Evolutionary conservation across 2,888 invertebrate genomes (phyloP), one percentile per base, ranked within the genome.

Genomic region (Ischnura elegans): DNA sequence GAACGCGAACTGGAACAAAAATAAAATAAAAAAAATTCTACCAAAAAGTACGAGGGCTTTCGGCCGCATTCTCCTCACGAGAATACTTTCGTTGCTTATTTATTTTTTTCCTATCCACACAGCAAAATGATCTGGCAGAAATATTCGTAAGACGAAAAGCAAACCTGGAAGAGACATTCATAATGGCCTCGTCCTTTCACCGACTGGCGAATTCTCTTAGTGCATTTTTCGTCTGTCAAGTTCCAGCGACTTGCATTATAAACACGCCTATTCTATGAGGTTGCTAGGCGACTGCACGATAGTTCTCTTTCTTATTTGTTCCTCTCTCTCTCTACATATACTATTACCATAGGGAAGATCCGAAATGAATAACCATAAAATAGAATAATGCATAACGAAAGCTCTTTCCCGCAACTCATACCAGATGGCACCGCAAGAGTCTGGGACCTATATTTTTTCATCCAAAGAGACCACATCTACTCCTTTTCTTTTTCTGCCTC

Each of bases 321-420:
- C 51, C 13, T 51, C 19, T 51, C 61, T n/a, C n/a, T n/a, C n/a
- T n/a, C n/a, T n/a, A 3, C 61, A 25, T 25, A 25, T 55, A 2
- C 51, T 51, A 5, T 51, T 19, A 13, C 25, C 61, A 25, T 19
- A 25, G 8, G 36, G 36, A 76, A 76, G 25, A 76, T 36, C 36
- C 36, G 76, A 76, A 76, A 76, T 76, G 76, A 76, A 76, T 76
- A 76, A 76, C 76, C 76, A 76, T 76, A 36, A 76, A 76, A 36
- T 76, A 76, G 76, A 76, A 76, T 76, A 76, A 76, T 76, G 76
- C 76, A 76, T 76, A 36, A 76, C 8, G 36, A 36, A 76, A 29
- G 10, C 76, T 76, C n/a, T 36, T 25, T 36, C 76, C 10, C 36
- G 29, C 76, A 76, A 76, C 76, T 76, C 76, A 76, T 29, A 36